Evolutionary conservation across 2,113 vertebrate genomes (phyloP), one percentile per base, ranked within the genome.

Genomic region (Rhabdornis inornatus): DNA sequence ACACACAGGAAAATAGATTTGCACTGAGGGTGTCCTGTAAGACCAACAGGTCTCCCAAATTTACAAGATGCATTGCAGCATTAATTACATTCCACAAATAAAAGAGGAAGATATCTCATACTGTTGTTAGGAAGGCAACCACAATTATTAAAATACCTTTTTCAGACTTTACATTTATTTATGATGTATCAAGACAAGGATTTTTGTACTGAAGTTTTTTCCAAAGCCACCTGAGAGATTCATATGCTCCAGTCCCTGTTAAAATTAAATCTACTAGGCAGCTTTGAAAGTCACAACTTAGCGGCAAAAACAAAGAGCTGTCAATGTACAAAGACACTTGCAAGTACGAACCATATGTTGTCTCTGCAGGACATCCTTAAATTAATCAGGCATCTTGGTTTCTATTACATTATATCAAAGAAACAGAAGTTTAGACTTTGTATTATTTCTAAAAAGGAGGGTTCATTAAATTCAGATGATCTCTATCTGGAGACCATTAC

Each of bases 231-330:
- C 2, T 39, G 70, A 91, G 77, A 75, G 20, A 61, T 72, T 33
- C 83, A 40, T 31, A 83, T 85, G 16, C 55, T 56, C 55, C 18
- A 55, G 31, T 72, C 63, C 21, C 70, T 85, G 55, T 76, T 88
- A 79, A 94, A 95, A 96, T 84, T 84, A 85, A 89, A 71, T 87
- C 45, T 83, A 44, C 50, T 8, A 77, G 53, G 31, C 64, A 87
- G 59, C 20, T 92, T 87, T 95, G 70, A 91, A 87, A 83, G 23
- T 70, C 39, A 57, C 33, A 77, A 15, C 14, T 82, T 87, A 72
- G 49, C 21, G 68, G 61, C 25, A 81, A 71, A 93, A 94, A 7
- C 44, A 92, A 94, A 76, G 37, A 91, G 16, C 56, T 65, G 23
- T 55, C 3, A 15, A 66, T 55, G 60, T 27, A 59, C 56, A 76